Percentiles rank a stretch among this genome's conserved stretches.
Evolutionary conservation across 1,140 invertebrate genomes (phyloP).

Genomic region (Papilio dardanus): DNA sequence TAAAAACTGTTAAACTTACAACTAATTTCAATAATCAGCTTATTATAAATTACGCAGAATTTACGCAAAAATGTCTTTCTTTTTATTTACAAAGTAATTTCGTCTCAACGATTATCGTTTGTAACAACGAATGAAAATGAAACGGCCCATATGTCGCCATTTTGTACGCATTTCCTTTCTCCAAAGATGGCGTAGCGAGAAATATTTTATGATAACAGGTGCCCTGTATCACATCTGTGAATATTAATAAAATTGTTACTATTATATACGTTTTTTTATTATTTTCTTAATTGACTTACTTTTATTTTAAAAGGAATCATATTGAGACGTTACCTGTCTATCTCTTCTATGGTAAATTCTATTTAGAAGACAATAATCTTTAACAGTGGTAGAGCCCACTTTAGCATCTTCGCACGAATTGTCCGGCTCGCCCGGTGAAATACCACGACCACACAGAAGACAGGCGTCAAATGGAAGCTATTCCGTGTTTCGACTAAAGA

Average conservation of each 20-base stretch:
- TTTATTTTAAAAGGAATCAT: too few relatives aligned
- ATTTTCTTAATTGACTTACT: too few relatives aligned
- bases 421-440: too few relatives aligned
- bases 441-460: too few relatives aligned
- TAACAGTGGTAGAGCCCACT: too few relatives aligned
- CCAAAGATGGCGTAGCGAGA: slow-evolving; percentile 4
- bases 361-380: too few relatives aligned
- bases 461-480: too few relatives aligned
- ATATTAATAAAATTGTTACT: slow-evolving; percentile 10
- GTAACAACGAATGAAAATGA: slow-evolving; percentile 1
- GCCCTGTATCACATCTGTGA: background rate
- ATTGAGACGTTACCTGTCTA: too few relatives aligned
- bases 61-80: background rate
- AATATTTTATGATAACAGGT: slow-evolving; percentile 11
- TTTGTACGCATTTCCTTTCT: slow-evolving; percentile 16
- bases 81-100: background rate
- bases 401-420: too few relatives aligned
- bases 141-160: slow-evolving; percentile 19
- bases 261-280: background rate
- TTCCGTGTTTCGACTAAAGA: too few relatives aligned
- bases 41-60: background rate
- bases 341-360: too few relatives aligned
- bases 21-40: background rate
- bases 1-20: too few relatives aligned
- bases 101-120: slow-evolving; percentile 7